Evolutionary conservation across 2,113 vertebrate genomes (phyloP).

Genomic region (Apistogramma diplotaenia): DNA sequence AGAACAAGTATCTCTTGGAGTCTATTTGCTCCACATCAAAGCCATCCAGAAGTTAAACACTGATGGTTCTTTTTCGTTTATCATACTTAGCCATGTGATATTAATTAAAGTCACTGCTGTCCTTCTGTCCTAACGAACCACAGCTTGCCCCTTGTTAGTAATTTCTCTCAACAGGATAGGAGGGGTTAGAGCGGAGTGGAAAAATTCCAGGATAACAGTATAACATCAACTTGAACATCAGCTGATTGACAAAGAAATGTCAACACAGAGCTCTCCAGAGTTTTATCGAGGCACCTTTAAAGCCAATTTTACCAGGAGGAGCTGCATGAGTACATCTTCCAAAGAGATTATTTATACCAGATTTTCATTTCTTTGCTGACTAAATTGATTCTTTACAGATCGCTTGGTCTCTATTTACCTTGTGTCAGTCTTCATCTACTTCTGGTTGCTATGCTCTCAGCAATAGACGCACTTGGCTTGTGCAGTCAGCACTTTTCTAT

Average conservation of each 20-base stretch:
- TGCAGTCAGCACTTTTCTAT: background rate
- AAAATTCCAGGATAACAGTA: background rate
- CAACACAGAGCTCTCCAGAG: background rate
- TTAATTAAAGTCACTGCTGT: slow-evolving; percentile 28
- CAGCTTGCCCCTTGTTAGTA: background rate
- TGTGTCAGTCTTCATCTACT: background rate
- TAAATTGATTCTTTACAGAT: slow-evolving; percentile 21
- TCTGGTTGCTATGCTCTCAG: background rate
- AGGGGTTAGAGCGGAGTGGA: background rate
- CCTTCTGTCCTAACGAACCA: background rate
- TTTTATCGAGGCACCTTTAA: background rate
- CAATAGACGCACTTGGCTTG: background rate
- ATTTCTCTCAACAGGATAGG: slow-evolving; percentile 18
- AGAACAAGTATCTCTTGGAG: background rate
- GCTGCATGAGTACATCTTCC: background rate
- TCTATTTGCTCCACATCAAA: background rate
- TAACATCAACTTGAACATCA: background rate
- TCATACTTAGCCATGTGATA: background rate
- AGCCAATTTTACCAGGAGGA: background rate
- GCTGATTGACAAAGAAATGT: background rate
- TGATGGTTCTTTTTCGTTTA: background rate
- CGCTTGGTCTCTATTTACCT: background rate
- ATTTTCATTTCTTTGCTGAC: slow-evolving; percentile 17
- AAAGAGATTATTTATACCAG: slow-evolving; percentile 27
- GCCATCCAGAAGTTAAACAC: background rate